Conservation (phyloP, 2,797 vertebrate genomes). For the Sarcoramphus papa region DNA sequence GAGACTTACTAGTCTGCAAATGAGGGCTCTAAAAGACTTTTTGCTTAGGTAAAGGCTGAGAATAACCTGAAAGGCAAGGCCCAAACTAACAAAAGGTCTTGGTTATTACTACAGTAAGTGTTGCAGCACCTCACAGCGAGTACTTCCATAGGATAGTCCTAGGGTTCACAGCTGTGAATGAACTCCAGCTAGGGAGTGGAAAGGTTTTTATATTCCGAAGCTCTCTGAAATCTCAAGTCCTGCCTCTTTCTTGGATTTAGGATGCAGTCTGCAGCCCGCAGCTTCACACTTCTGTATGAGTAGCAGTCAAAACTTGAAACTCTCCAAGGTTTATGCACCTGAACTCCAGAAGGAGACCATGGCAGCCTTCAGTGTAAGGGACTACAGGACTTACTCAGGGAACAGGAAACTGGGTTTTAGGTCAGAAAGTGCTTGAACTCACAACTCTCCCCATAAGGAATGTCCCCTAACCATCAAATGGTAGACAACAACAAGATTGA, state of each 20-base stretch:
- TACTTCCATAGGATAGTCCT: background rate
- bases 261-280: background rate
- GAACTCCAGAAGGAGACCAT: background rate
- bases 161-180: background rate
- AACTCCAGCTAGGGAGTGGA: background rate
- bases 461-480: background rate
- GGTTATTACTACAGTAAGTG: background rate
- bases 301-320: background rate
- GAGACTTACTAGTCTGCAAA: background rate
- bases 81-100: background rate
- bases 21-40: background rate
- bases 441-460: background rate
- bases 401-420: background rate
- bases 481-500: background rate
- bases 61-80: background rate
- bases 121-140: background rate
- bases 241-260: background rate
- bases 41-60: background rate
- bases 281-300: background rate
- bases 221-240: background rate
- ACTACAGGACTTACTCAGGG: background rate
- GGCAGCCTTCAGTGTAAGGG: background rate
- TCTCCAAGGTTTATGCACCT: background rate
- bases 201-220: background rate
- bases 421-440: background rate